Evolutionary conservation across 1,140 invertebrate genomes (phyloP), one percentile per base, ranked within the genome.

Genomic region (Papilio polytes): DNA sequence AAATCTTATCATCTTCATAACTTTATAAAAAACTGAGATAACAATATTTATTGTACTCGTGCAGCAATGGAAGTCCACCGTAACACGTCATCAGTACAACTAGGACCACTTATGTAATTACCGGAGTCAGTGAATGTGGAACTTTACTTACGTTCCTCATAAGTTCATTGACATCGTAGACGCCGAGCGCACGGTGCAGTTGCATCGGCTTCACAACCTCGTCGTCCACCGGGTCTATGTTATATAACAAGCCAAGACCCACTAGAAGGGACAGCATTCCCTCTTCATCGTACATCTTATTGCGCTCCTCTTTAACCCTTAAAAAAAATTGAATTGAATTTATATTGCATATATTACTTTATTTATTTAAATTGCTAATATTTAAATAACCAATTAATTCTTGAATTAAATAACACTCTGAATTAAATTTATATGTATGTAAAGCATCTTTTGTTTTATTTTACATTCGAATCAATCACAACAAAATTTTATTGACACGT

Each of bases 141-240:
- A 56, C 77, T 78, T 78, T 78, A 79, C 88, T 77, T 85, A 94
- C 92, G 80, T 86, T 87, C 86, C 84, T 82, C 93, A 96, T 89
- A 22, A 95, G 87, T 83, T 92, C 85, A 80, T 95, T 89, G 80
- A 95, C 87, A 78, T 95, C 89, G 81, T 95, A 95, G 8, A 91
- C 84, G 4, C 90, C 91, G 36, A 95, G 82, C 26, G 88, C 86
- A 0, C 83, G 41, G 76, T 95, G 94, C 8, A 95, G 83, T 70
- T 89, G 80, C 74, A 90, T 85, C 3, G 90, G 80, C 41, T 87
- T 81, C 3, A 86, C 78, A 3, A 78, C 81, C 9, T 90, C 89
- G 20, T 87, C 80, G 15, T 86, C 84, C 51, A 86, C 81, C 13
- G 86, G 77, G 56, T 89, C 85, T 15, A 91, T 83, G 72, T 94